Evolutionary conservation across 2,888 invertebrate genomes (phyloP), one percentile per base, ranked within the genome.

Genomic region (Dolichomitus sp.): DNA sequence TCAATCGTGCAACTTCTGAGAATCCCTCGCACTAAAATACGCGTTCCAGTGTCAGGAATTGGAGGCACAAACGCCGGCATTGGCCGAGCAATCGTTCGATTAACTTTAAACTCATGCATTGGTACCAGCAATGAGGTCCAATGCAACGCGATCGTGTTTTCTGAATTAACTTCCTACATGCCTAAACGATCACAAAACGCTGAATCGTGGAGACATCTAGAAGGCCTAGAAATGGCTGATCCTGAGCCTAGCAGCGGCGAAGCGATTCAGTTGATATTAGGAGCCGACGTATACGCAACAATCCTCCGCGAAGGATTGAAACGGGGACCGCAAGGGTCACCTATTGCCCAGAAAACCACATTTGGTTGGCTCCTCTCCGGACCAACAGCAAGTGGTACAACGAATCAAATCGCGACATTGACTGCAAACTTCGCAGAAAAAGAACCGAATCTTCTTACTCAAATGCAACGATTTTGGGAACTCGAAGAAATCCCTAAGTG

Each of bases 381-480:
- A 17, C n/a, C 68, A 63, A 73, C 40, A 14, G 33, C 63, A 4
- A 61, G 27, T 7, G 27, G 27, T 23, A 65, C 12, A 14, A 9
- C 57, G 33, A 54, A 23, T 6, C 2, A 27, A 37, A 14, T 14
- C 7, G 30, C 57, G n/a, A n/a, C n/a, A n/a, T n/a, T n/a, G n/a
- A n/a, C n/a, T n/a, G n/a, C n/a, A n/a, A n/a, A n/a, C n/a, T n/a
- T n/a, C n/a, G n/a, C n/a, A n/a, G n/a, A n/a, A n/a, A n/a, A n/a
- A n/a, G n/a, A n/a, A n/a, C n/a, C n/a, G n/a, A n/a, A n/a, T n/a
- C n/a, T n/a, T n/a, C n/a, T n/a, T 3, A 33, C 48, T 12, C 45
- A 70, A 23, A 4, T 80, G 4, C 74, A 48, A n/a, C 52, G 61
- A 30, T 87, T 88, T 82, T 87, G 87, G 89, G 76, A 86, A 74